Percentiles rank a stretch among this genome's conserved stretches.
Conservation (phyloP, 1,140 invertebrate genomes). For the Leptinotarsa undecemlineata region DNA sequence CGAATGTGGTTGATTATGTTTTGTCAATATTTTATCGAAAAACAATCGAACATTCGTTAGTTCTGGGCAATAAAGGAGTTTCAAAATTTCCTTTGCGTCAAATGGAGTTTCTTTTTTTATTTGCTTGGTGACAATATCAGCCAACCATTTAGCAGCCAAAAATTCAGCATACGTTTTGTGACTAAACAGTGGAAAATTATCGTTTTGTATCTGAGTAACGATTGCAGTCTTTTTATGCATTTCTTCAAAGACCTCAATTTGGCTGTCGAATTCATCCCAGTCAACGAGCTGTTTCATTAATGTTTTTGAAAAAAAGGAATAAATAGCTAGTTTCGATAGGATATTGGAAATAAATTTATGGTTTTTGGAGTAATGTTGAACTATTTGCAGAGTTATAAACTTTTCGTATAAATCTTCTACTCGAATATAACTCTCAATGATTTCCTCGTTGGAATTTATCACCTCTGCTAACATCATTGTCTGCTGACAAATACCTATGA, state of each 20-base stretch:
- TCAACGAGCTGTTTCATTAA: background rate
- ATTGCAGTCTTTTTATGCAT: background rate
- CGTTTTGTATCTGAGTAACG: background rate
- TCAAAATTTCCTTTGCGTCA: background rate
- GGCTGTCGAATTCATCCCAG: background rate
- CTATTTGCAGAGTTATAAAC: background rate
- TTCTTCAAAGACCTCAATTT: constrained; percentile 7
- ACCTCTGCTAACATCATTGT: constrained; percentile 16
- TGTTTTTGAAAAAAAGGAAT: background rate
- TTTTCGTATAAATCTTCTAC: constrained; percentile 15
- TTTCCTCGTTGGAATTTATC: background rate
- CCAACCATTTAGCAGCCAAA: constrained; percentile 6
- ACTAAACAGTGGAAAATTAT: constrained; percentile 13
- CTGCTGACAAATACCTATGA: constrained; percentile 14
- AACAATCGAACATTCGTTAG: background rate
- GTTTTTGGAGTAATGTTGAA: background rate
- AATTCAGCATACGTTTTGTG: constrained; percentile 23
- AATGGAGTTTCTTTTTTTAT: background rate
- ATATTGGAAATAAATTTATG: background rate
- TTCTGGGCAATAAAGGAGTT: background rate
- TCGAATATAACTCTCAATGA: background rate
- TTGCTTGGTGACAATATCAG: background rate
- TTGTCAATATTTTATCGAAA: constrained; percentile 1
- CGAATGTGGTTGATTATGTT: background rate
- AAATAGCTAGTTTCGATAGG: constrained; percentile 2